A percentile compares a stretch with the other conserved stretches of the same genome.
These are phyloP conservation scores for Brachionus plicatilis DNA, from an alignment of 1,140 invertebrate species.

Conservation along the genomic window DNA sequence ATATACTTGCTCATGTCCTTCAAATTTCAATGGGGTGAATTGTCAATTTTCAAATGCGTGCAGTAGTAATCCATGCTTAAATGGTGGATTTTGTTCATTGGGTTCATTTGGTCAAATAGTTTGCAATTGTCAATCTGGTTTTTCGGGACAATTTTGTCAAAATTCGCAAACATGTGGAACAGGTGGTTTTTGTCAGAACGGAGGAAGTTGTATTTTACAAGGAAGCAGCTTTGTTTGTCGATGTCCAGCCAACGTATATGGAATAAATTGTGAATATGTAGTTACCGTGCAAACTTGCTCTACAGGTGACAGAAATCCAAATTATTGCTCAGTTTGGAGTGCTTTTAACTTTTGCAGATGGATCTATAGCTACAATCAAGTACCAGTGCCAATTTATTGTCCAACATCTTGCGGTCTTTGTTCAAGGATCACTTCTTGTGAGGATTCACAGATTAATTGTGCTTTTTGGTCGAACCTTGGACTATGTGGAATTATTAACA, in stretches of 20 bases:
- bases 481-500: not conserved
- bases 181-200: constrained; percentile 2
- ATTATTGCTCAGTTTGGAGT: constrained; percentile 4
- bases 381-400: constrained; percentile 29
- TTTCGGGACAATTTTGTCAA: not conserved
- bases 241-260: constrained; percentile 35
- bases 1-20: not conserved
- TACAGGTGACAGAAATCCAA: not conserved
- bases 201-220: not conserved
- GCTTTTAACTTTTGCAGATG: constrained; percentile 3
- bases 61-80: constrained; percentile 47
- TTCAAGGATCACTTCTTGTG: not conserved
- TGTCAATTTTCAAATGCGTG: constrained; percentile 11
- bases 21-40: not conserved
- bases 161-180: not conserved
- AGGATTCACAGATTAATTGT: not conserved
- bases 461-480: not conserved
- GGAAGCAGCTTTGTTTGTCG: not conserved
- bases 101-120: not conserved
- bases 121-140: constrained; percentile 9
- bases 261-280: constrained; percentile 30
- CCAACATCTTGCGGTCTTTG: constrained; percentile 22
- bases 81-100: constrained; percentile 56
- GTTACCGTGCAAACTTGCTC: not conserved
- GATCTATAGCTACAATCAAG: not conserved